These are phyloP conservation scores for Coptodon bakossiorum DNA, from an alignment of 2,113 vertebrate genomes.

Conservation along the genomic window DNA sequence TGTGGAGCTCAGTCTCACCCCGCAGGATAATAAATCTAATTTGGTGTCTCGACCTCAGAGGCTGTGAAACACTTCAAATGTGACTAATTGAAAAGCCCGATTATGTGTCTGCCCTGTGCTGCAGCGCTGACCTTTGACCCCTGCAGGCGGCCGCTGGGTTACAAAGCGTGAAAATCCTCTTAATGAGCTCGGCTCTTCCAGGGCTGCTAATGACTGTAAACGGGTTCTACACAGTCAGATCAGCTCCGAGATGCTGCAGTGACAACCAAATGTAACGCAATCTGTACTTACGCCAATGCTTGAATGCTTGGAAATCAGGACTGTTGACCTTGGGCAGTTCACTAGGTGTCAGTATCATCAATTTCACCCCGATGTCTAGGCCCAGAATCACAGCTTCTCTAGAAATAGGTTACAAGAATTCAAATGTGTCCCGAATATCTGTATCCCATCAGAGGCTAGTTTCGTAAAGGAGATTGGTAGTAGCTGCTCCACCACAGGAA, in stretches of 20 bases:
- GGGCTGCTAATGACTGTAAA: background rate
- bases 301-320: too few species aligned
- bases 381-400: too few species aligned
- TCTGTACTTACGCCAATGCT: too few species aligned
- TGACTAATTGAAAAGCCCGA: background rate
- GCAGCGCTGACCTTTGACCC: background rate
- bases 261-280: background rate
- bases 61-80: background rate
- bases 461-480: too few species aligned
- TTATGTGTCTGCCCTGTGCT: background rate
- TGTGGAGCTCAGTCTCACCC: background rate
- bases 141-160: background rate
- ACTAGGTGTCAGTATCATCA: too few species aligned
- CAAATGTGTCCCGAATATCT: too few species aligned
- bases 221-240: background rate
- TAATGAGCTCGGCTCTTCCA: background rate
- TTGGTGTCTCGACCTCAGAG: background rate
- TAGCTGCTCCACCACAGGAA: too few species aligned
- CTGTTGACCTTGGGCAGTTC: too few species aligned
- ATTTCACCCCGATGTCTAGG: too few species aligned
- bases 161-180: background rate
- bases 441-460: too few species aligned
- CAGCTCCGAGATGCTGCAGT: background rate
- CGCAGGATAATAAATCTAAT: background rate
- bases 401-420: too few species aligned